Base-by-base conservation (phyloP, 1,140 invertebrate species). In the Euglossa dilemma region DNA sequence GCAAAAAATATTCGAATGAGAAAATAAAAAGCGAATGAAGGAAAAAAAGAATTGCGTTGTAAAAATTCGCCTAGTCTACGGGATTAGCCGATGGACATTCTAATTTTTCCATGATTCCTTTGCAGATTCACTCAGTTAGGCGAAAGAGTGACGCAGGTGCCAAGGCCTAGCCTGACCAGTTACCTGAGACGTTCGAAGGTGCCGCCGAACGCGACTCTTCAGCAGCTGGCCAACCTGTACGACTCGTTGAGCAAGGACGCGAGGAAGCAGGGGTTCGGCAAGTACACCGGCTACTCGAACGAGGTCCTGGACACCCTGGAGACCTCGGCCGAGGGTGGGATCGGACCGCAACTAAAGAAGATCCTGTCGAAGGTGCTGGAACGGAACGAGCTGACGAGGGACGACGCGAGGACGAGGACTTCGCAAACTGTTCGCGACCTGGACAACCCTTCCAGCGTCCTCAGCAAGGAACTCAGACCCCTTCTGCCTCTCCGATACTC, bases 191-290 rank as follows among this genome's bases (percentile, higher is more conserved):
- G 90, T 11, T 74, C 90, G 7, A 93, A 93, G 70, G 71, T 91
- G 43, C 87, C 90, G 2, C 80, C 83, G 0, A 92, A 84, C 2
- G 84, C 87, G 7, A 90, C 93, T 20, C 84, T 93, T 63, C 90
- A 92, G 20, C 89, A 93, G 76, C 83, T 94, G 8, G 93, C 92
- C 0, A 80, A 80, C 8, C 85, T 94, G 11, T 94, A 94, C 80
- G 93, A 94, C 45, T 85, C 90, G 45, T 75, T 93, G 45, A 93
- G 92, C 72, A 93, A 93, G 69, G 93, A 94, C 70, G 93, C 93
- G 20, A 93, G 92, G 45, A 93, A 91, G 57, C 93, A 94, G 72
- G 93, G 93, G 11, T 93, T 92, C 50, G 90, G 90, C 0, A 92
- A 91, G 63, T 94, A 88, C 76, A 77, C 92, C 0, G 93, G 93